Percentiles rank a stretch among this genome's conserved stretches.
phyloP scores from a whole-genome alignment of 2,797 vertebrate species.

The Sebastes oblongus region DNA sequence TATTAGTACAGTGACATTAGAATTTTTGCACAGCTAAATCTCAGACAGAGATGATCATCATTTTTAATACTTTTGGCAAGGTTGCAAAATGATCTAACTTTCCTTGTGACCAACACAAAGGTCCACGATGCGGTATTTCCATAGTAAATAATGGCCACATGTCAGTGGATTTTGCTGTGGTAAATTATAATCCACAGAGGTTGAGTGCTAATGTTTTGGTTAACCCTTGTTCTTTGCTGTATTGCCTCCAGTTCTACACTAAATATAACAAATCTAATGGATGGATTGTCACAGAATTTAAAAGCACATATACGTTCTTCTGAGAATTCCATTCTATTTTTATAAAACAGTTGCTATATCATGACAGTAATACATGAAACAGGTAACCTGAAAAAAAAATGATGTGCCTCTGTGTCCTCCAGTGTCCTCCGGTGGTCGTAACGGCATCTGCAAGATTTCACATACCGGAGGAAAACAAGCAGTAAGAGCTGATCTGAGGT shows the following conservation, averaged over 20 bases:
- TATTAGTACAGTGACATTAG: background rate
- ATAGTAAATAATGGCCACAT: background rate
- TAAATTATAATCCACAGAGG: background rate
- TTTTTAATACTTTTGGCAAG: background rate
- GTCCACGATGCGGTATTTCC: background rate
- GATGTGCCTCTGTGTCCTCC: no score
- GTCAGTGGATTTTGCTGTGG: background rate
- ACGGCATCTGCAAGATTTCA: no score
- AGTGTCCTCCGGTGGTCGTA: no score
- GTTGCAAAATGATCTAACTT: background rate
- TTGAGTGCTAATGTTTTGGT: background rate
- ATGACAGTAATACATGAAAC: no score
- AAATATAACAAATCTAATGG: background rate
- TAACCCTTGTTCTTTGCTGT: background rate
- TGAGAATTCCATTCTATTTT: background rate
- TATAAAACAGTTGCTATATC: no score
- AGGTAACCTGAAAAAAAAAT: no score
- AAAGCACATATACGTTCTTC: background rate
- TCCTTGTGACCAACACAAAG: background rate
- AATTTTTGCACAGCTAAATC: background rate
- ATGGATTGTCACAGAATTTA: background rate
- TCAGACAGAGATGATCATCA: background rate
- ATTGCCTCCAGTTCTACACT: background rate
- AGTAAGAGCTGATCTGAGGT: no score
- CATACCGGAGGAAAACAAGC: no score